Evolutionary conservation across 1,140 invertebrate species (phyloP).

Genomic region (Mycetomoellerius zeteki): DNA sequence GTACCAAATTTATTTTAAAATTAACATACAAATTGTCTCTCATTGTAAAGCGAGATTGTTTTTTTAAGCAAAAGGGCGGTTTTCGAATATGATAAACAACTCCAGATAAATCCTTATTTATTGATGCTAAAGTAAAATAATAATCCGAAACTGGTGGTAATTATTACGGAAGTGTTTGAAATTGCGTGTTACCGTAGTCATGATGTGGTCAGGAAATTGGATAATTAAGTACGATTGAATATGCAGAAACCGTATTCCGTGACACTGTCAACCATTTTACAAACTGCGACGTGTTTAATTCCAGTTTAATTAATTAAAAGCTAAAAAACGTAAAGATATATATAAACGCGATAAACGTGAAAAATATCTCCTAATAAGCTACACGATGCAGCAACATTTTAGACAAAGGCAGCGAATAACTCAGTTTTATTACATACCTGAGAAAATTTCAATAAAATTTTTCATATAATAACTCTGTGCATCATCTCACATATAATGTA

Average conservation of each 20-base stretch:
- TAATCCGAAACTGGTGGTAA: constrained; percentile 3
- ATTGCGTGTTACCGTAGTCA: constrained; percentile 20
- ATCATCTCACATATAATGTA: not conserved
- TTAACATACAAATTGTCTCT: not conserved
- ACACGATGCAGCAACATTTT: not conserved
- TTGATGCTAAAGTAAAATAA: constrained; percentile 11
- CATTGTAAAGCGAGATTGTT: not conserved
- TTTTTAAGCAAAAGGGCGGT: not conserved
- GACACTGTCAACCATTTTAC: not conserved
- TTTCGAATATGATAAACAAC: not conserved
- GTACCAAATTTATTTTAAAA: not conserved
- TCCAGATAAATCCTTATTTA: not conserved
- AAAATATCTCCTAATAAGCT: not conserved
- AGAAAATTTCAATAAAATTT: not conserved
- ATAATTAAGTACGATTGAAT: constrained; percentile 41
- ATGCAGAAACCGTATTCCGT: not conserved
- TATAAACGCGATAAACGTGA: not conserved
- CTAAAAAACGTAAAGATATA: not conserved
- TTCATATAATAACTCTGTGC: not conserved
- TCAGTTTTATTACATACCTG: not conserved
- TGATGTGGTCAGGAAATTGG: not conserved
- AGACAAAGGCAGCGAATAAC: not conserved
- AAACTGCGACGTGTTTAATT: not conserved
- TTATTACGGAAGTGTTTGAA: constrained; percentile 36
- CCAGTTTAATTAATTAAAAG: constrained; percentile 10